These are phyloP conservation scores for Macaria notata DNA, from an alignment of 2,888 invertebrate species.

Conservation along the genomic window DNA sequence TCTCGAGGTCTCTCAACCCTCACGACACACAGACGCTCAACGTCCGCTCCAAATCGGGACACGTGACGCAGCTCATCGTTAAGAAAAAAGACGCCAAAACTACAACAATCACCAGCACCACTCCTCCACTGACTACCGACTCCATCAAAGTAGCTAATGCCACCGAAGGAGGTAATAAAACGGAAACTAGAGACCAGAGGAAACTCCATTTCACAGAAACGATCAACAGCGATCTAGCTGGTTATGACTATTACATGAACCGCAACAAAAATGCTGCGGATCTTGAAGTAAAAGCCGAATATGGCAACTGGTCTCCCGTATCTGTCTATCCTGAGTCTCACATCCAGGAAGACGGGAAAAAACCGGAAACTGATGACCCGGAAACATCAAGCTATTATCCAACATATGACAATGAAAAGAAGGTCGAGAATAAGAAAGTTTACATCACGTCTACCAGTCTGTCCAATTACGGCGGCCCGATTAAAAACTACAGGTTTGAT, in stretches of 20 bases:
- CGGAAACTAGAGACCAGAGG: slow-evolving; percentile 71
- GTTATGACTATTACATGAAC: slow-evolving; percentile 74
- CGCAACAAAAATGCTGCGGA: slow-evolving; percentile 69
- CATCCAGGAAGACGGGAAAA: slow-evolving; percentile 70
- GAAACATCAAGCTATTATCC: slow-evolving; percentile 74
- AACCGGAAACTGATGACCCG: slow-evolving; percentile 65
- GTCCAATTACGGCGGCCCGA: slow-evolving; percentile 67
- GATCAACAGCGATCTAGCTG: slow-evolving; percentile 72
- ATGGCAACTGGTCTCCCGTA: slow-evolving; percentile 80
- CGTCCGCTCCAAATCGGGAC: slow-evolving; percentile 89
- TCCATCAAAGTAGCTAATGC: slow-evolving; percentile 48
- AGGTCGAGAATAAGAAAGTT: slow-evolving; percentile 70
- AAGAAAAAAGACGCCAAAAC: slow-evolving; percentile 85
- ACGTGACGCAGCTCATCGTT: slow-evolving; percentile 89
- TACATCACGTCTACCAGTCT: slow-evolving; percentile 76
- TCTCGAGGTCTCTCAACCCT: slow-evolving; percentile 89
- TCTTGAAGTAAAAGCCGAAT: slow-evolving; percentile 73
- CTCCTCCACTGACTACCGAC: slow-evolving; percentile 58
- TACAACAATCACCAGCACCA: slow-evolving; percentile 53
- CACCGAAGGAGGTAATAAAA: slow-evolving; percentile 64
- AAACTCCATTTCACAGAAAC: slow-evolving; percentile 64
- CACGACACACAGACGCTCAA: slow-evolving; percentile 89
- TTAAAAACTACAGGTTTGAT: slow-evolving; percentile 72
- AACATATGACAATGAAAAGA: slow-evolving; percentile 71
- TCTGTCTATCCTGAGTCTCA: slow-evolving; percentile 75